Conservation (phyloP, 2,797 vertebrate genomes). For the Glyptemys insculpta region DNA sequence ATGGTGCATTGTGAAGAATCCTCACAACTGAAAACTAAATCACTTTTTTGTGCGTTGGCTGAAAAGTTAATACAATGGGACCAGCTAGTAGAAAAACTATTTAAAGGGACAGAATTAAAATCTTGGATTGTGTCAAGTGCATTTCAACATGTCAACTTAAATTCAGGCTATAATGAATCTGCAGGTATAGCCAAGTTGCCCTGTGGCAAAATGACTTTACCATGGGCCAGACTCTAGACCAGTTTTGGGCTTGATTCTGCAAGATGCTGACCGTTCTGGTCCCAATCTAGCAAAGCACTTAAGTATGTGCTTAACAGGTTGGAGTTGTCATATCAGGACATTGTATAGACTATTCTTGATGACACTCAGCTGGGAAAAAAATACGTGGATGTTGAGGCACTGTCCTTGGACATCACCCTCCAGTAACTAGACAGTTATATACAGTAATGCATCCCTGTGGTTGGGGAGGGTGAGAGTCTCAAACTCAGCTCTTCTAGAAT, state of each 20-base stretch:
- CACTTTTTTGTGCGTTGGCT: not conserved
- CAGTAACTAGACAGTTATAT: not conserved
- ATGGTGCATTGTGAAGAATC: not conserved
- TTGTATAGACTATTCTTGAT: not conserved
- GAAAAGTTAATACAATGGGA: not conserved
- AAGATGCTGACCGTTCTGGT: not conserved
- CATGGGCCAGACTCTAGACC: not conserved
- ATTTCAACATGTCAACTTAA: not conserved
- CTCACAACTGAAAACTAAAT: not conserved
- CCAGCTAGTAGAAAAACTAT: not conserved
- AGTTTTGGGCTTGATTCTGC: not conserved
- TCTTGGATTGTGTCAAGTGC: not conserved
- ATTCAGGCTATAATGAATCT: not conserved
- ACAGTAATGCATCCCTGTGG: not conserved
- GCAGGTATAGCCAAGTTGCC: not conserved
- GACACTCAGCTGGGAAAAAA: not conserved
- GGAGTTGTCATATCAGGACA: not conserved
- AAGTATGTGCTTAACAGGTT: not conserved
- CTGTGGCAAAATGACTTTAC: not conserved
- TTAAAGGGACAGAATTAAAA: not conserved
- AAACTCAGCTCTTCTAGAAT: not conserved
- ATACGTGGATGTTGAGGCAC: not conserved
- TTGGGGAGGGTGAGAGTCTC: not conserved
- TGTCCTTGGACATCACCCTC: not conserved
- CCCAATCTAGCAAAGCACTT: not conserved